Evolutionary conservation across 2,113 vertebrate genomes (phyloP).

Genomic region (Aptenodytes forsteri): DNA sequence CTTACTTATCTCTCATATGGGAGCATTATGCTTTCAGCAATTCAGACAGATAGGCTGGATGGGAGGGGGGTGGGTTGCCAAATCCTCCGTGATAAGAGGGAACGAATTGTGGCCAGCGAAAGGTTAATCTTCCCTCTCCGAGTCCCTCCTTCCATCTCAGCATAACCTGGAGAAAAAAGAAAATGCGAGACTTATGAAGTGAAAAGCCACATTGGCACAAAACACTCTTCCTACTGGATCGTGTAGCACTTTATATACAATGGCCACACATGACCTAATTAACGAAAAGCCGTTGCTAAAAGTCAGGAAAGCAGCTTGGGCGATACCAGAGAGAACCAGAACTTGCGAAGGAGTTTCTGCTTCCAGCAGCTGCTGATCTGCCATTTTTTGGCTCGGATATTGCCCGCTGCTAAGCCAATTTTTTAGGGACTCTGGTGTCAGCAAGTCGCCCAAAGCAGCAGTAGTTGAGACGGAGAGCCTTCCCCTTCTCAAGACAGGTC

Average conservation of each 20-base stretch:
- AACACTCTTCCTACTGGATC: not conserved
- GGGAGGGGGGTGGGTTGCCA: not conserved
- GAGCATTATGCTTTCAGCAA: slow-evolving; percentile 62
- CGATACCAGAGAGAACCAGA: not conserved
- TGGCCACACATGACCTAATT: not conserved
- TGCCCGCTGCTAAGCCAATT: not conserved
- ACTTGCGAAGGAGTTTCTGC: slow-evolving; percentile 48
- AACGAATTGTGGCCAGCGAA: not conserved
- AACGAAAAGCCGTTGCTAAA: not conserved
- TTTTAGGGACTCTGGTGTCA: slow-evolving; percentile 6
- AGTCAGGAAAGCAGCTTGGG: slow-evolving; percentile 26
- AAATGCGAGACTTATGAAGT: not conserved
- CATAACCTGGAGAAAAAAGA: slow-evolving; percentile 19
- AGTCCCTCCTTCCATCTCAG: slow-evolving; percentile 11
- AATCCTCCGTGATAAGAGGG: slow-evolving; percentile 31
- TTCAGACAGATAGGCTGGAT: slow-evolving; percentile 58
- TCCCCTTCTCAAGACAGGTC: not conserved
- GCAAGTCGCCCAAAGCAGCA: not conserved
- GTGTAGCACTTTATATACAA: not conserved
- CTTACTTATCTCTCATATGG: slow-evolving; percentile 66
- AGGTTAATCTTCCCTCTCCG: slow-evolving; percentile 47
- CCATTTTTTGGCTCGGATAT: not conserved
- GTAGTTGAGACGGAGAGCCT: not conserved
- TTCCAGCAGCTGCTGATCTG: slow-evolving; percentile 33
- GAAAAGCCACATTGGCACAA: not conserved